Percentiles rank a stretch among this genome's conserved stretches.
These are phyloP conservation scores for Ophiodon elongatus DNA, from an alignment of 2,113 vertebrate genomes.

Conservation along the genomic window DNA sequence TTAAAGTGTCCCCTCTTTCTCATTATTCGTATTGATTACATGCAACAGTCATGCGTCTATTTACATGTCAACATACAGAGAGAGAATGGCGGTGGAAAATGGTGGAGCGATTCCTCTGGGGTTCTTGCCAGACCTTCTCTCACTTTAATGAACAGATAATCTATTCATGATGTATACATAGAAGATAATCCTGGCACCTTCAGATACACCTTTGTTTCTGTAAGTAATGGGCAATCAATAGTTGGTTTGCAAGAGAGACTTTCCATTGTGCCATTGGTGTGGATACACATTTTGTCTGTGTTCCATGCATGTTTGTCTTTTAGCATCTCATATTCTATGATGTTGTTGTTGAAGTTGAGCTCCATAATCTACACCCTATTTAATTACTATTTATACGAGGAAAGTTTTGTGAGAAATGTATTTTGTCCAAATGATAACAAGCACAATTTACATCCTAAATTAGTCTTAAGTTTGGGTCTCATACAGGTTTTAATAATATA, in stretches of 20 bases:
- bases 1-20: slow-evolving; percentile 59
- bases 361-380: background rate
- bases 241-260: slow-evolving; percentile 31
- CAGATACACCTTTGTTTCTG: slow-evolving; percentile 54
- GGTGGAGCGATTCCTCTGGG: slow-evolving; percentile 26
- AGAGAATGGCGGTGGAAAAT: background rate
- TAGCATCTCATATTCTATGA: background rate
- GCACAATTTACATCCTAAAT: background rate
- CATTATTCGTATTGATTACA: slow-evolving; percentile 71
- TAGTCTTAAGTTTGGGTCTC: background rate
- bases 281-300: background rate
- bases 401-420: too few relatives aligned
- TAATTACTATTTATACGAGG: background rate
- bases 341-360: background rate
- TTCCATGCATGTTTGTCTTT: slow-evolving; percentile 14
- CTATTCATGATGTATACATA: slow-evolving; percentile 71
- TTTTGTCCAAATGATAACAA: background rate
- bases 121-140: slow-evolving; percentile 21
- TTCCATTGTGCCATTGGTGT: slow-evolving; percentile 28
- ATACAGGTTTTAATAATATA: background rate
- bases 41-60: slow-evolving; percentile 48
- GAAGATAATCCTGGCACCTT: slow-evolving; percentile 55
- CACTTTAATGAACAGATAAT: slow-evolving; percentile 75
- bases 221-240: slow-evolving; percentile 61
- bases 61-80: slow-evolving; percentile 15